Conservation (phyloP, 2,113 vertebrate species). For the Isurus oxyrinchus region DNA sequence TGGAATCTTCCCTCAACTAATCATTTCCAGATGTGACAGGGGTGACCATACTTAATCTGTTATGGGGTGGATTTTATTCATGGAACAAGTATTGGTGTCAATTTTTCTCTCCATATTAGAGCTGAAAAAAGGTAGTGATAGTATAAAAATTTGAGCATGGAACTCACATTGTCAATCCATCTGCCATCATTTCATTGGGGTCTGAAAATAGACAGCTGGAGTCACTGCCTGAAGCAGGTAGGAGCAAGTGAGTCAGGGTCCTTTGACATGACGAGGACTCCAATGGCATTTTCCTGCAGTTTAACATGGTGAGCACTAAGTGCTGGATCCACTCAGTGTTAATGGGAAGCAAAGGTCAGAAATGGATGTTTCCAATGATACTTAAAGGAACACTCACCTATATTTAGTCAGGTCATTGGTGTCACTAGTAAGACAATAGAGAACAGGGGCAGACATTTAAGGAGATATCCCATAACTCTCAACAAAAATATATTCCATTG, state of each 20-base stretch:
- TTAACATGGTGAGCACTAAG: background rate
- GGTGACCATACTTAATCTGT: too few species aligned
- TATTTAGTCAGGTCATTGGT: background rate
- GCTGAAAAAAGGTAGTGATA: background rate
- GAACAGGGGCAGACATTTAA: too few species aligned
- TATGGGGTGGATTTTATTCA: background rate
- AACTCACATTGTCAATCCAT: background rate
- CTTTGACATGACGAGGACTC: background rate
- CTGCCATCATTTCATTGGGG: background rate
- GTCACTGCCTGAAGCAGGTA: background rate
- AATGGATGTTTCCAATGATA: background rate
- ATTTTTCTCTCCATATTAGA: background rate
- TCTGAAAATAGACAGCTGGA: background rate
- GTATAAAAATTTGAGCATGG: background rate
- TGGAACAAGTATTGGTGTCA: background rate
- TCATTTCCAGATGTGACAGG: background rate
- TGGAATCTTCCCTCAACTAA: background rate
- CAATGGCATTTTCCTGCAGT: background rate
- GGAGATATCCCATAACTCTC: too few species aligned
- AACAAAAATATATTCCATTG: too few species aligned
- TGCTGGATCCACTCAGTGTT: background rate
- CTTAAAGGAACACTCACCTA: background rate
- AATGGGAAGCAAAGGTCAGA: background rate
- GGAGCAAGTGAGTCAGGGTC: background rate
- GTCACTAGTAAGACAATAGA: too few species aligned